These are phyloP conservation scores for Microcebus tavaratra DNA, from an alignment of 2,113 vertebrate genomes.

Conservation along the genomic window DNA sequence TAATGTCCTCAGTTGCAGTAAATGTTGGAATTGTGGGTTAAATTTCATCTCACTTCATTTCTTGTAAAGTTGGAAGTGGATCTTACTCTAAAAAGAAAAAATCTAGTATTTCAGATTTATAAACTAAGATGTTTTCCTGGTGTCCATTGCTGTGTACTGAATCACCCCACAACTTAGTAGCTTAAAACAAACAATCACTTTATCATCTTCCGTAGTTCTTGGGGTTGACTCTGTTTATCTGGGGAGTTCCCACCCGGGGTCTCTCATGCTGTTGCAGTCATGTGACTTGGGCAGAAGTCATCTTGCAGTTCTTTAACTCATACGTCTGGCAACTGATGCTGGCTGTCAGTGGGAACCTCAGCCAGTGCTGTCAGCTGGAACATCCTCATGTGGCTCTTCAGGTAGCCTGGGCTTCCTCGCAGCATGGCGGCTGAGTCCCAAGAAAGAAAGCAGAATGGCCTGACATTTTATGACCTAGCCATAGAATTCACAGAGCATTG, in stretches of 20 bases:
- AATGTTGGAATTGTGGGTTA: neutral
- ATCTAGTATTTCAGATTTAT: neutral
- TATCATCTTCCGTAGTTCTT: neutral
- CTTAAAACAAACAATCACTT: neutral
- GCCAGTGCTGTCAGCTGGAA: neutral
- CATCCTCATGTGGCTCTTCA: neutral
- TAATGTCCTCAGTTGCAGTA: too few relatives aligned
- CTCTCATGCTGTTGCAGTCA: neutral
- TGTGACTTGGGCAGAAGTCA: neutral
- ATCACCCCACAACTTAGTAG: neutral
- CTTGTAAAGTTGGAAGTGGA: neutral
- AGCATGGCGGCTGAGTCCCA: neutral
- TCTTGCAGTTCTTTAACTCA: neutral
- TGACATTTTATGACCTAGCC: neutral
- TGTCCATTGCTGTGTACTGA: neutral
- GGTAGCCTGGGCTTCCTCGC: neutral
- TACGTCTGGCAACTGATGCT: neutral
- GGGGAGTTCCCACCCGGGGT: neutral
- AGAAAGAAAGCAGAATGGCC: neutral
- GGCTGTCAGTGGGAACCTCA: neutral
- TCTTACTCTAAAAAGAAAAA: neutral
- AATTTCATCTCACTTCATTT: neutral
- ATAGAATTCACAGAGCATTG: neutral
- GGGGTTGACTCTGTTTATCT: neutral
- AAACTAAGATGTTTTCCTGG: neutral